These are phyloP conservation scores for Cercopithecus hamlyni DNA, from an alignment of 2,797 vertebrate species.

Conservation along the genomic window DNA sequence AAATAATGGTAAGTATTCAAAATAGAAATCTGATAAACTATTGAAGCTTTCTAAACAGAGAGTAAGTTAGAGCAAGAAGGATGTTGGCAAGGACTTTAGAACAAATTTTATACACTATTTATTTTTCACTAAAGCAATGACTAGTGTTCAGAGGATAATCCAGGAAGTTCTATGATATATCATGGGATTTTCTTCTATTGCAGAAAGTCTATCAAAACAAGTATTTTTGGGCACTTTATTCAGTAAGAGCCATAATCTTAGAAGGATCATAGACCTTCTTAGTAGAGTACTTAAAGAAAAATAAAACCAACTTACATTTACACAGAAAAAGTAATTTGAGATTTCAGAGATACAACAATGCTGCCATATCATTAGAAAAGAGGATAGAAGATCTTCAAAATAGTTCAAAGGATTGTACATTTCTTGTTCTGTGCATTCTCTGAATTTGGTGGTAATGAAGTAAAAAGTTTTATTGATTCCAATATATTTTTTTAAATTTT, in stretches of 20 bases:
- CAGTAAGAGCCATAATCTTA: background rate
- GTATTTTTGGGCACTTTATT: background rate
- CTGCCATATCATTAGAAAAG: background rate
- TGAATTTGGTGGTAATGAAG: background rate
- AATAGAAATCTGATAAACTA: background rate
- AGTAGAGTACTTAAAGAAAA: background rate
- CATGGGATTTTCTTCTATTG: background rate
- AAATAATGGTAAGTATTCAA: background rate
- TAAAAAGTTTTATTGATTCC: background rate
- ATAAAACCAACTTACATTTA: background rate
- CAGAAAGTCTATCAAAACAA: background rate
- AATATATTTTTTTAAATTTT: background rate
- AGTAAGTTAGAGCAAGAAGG: background rate
- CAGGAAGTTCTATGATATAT: background rate
- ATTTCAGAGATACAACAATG: background rate
- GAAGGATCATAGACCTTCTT: background rate
- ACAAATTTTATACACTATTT: background rate
- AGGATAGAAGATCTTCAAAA: background rate
- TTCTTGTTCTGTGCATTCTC: background rate
- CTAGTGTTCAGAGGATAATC: background rate
- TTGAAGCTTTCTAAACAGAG: background rate
- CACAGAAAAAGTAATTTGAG: background rate
- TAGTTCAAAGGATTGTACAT: background rate
- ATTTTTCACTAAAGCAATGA: background rate
- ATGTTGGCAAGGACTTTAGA: background rate